phyloP scores from a whole-genome alignment of 2,113 vertebrate species.

The crab-eating macaque (Macaca fascicularis) region DNA sequence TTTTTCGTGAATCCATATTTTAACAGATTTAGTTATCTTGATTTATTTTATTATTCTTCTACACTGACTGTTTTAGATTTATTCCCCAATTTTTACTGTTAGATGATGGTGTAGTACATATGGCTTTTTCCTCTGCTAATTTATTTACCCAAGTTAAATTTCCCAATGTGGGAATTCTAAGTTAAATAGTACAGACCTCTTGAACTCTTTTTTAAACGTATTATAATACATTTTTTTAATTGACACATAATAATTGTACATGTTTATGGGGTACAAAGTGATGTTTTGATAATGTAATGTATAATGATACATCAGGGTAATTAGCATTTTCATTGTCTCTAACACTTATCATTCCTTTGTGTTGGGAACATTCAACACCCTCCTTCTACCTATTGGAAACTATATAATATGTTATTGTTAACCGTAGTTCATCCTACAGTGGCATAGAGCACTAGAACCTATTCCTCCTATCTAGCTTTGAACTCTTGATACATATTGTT shows the following conservation, averaged over 20 bases:
- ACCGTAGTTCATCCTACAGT: neutral
- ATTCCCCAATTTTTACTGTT: slow-evolving; percentile 4
- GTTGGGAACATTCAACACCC: neutral
- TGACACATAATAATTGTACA: neutral
- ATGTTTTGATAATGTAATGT: neutral
- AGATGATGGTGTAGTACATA: neutral
- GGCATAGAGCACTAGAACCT: neutral
- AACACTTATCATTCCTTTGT: neutral
- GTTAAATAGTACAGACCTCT: neutral
- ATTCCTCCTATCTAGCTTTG: neutral
- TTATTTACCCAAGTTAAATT: neutral
- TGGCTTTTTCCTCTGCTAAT: neutral
- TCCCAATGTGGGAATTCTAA: neutral
- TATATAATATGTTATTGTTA: neutral
- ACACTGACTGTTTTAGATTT: slow-evolving; percentile 44
- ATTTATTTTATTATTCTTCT: slow-evolving; percentile 6
- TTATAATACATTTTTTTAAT: neutral
- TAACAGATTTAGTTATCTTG: neutral
- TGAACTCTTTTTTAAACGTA: neutral
- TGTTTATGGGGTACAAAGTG: neutral
- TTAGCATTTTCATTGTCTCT: neutral
- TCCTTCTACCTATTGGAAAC: neutral
- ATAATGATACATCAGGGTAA: neutral
- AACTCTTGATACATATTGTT: neutral
- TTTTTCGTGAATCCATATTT: neutral